phyloP scores from a whole-genome alignment of 2,113 vertebrate genomes.

The Crocuta crocuta region DNA sequence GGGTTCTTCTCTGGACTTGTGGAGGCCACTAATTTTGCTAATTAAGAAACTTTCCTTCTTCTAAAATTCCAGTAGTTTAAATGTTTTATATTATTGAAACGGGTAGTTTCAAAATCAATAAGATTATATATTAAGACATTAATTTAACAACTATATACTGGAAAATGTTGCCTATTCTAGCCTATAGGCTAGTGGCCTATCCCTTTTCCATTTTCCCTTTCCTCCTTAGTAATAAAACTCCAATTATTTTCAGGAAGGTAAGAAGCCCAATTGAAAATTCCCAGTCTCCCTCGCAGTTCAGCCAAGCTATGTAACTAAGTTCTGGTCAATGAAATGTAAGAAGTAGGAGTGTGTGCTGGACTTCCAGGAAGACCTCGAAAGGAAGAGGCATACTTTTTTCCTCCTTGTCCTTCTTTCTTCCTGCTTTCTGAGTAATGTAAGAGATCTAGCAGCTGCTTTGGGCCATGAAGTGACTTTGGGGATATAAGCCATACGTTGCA shows the following conservation, averaged over 20 bases:
- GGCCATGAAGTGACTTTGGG: not conserved
- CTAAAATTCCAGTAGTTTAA: conserved; percentile 37
- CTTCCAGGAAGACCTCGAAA: not conserved
- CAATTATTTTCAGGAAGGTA: not conserved
- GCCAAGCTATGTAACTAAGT: not conserved
- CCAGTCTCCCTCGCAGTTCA: not conserved
- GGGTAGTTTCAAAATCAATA: not conserved
- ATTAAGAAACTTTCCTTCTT: conserved; percentile 56
- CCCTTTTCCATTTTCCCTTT: conserved; percentile 12
- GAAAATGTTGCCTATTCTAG: not conserved
- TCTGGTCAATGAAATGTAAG: not conserved
- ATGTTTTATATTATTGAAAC: conserved; percentile 33
- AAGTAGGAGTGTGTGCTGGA: not conserved
- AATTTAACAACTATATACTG: not conserved
- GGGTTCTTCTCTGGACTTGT: not conserved
- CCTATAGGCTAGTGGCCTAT: not conserved
- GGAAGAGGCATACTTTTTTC: not conserved
- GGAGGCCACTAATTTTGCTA: conserved; percentile 45
- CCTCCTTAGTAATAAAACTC: conserved; percentile 10
- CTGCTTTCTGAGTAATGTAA: not conserved
- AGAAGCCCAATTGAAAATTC: not conserved
- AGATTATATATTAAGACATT: not conserved
- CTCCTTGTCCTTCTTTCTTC: not conserved
- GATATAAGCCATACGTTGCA: not conserved
- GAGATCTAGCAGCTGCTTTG: not conserved